Percentiles rank a stretch among this genome's conserved stretches.
Evolutionary conservation across 2,888 invertebrate genomes (phyloP).

Genomic region (Phaonia tiefii): DNA sequence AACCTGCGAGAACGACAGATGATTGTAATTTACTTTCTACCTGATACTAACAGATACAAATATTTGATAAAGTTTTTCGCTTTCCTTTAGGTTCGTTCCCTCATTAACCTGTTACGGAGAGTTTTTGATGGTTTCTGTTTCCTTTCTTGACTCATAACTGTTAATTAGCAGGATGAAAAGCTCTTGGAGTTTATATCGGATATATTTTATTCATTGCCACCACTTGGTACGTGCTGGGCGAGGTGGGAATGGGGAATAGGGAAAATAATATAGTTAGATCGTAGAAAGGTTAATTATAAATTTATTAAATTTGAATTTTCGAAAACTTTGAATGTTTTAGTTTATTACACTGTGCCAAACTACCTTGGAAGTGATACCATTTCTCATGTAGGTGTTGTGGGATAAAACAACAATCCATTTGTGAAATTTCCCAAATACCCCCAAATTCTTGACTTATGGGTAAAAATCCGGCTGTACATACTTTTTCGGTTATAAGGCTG

Average conservation of each 20-base stretch:
- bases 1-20: neutral
- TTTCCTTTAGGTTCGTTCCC: neutral
- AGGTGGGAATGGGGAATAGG: neutral
- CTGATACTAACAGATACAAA: slow-evolving; percentile 23
- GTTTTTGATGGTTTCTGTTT: slow-evolving; percentile 30
- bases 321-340: too few species aligned
- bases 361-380: too few species aligned
- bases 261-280: too few species aligned
- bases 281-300: too few species aligned
- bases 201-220: slow-evolving; percentile 18
- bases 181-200: neutral
- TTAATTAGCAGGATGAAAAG: slow-evolving; percentile 44
- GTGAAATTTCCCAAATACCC: too few species aligned
- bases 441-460: too few species aligned
- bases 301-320: too few species aligned
- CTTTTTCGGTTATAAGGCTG: too few species aligned
- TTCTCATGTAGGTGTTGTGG: too few species aligned
- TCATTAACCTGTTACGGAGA: neutral
- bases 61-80: slow-evolving; percentile 16
- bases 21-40: slow-evolving; percentile 49
- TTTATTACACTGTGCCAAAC: too few species aligned
- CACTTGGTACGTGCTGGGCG: neutral
- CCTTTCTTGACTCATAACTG: slow-evolving; percentile 10
- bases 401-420: too few species aligned
- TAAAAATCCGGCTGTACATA: too few species aligned